These are phyloP conservation scores for Micropoecilia bifurca DNA, from an alignment of 2,797 vertebrate species.

Conservation along the genomic window DNA sequence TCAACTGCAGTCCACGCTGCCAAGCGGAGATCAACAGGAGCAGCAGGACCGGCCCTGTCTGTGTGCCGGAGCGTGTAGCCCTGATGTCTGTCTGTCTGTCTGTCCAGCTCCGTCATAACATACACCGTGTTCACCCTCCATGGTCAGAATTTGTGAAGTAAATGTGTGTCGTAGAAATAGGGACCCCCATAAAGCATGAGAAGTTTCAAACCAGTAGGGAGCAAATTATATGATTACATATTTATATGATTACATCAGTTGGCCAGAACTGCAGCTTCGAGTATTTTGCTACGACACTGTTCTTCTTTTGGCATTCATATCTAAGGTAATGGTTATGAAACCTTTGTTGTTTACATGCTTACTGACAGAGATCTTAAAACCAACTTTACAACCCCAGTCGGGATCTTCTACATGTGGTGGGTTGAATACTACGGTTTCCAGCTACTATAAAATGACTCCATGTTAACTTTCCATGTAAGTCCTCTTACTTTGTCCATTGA, in stretches of 20 bases:
- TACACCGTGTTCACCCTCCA: constrained; percentile 28
- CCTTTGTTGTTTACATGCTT: background rate
- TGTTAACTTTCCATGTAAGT: background rate
- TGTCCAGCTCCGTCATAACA: constrained; percentile 44
- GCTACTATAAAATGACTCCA: background rate
- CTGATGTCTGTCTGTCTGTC: constrained; percentile 35
- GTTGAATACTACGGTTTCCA: background rate
- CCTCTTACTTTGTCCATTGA: background rate
- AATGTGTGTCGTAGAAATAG: background rate
- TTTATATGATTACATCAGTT: background rate
- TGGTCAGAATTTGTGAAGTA: background rate
- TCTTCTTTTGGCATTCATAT: background rate
- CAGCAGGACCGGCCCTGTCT: constrained; percentile 45
- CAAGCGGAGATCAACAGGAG: constrained; percentile 75
- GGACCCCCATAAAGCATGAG: background rate
- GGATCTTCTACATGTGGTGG: background rate
- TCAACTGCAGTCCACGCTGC: constrained; percentile 74
- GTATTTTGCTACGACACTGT: too few species aligned
- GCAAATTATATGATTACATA: background rate
- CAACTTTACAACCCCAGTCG: background rate
- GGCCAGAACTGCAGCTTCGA: background rate
- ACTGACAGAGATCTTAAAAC: background rate
- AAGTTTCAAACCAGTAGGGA: background rate
- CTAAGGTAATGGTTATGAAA: background rate
- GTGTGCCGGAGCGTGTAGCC: constrained; percentile 38